Conservation (phyloP, 2,888 invertebrate genomes). For the Callimorpha dominula region DNA sequence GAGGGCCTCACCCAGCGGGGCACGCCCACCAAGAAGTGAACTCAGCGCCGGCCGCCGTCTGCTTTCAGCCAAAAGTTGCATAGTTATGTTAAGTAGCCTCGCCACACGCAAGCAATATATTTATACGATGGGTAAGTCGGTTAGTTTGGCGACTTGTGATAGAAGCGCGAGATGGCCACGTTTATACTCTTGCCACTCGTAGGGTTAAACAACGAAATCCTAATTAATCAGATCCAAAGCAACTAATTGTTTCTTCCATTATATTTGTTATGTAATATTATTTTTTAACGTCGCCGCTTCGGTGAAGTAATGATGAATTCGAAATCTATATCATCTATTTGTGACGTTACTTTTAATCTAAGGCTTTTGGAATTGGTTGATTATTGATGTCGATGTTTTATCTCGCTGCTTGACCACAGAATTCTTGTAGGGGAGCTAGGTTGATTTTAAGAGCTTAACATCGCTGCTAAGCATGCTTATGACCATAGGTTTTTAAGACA, state of each 20-base stretch:
- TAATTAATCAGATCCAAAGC: conserved; percentile 6
- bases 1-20: conserved; percentile 98
- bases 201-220: neutral
- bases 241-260: neutral
- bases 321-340: neutral
- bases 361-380: conserved; percentile 2
- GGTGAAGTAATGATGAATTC: neutral
- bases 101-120: conserved; percentile 26
- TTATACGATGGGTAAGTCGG: conserved; percentile 17
- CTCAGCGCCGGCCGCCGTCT: conserved; percentile 17
- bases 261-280: neutral
- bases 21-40: conserved; percentile 92
- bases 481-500: neutral
- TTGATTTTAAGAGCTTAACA: neutral
- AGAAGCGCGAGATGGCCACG: conserved; percentile 30
- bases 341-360: neutral
- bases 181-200: conserved; percentile 7
- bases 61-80: conserved; percentile 44
- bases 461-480: neutral
- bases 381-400: neutral
- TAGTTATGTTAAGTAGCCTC: conserved; percentile 11
- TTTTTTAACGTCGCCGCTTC: neutral
- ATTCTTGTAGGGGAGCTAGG: conserved; percentile 11
- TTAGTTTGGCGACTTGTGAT: conserved; percentile 17
- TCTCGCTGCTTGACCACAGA: neutral